Base-by-base conservation (phyloP, 2,888 invertebrate genomes). In the Diarsia mendica region DNA sequence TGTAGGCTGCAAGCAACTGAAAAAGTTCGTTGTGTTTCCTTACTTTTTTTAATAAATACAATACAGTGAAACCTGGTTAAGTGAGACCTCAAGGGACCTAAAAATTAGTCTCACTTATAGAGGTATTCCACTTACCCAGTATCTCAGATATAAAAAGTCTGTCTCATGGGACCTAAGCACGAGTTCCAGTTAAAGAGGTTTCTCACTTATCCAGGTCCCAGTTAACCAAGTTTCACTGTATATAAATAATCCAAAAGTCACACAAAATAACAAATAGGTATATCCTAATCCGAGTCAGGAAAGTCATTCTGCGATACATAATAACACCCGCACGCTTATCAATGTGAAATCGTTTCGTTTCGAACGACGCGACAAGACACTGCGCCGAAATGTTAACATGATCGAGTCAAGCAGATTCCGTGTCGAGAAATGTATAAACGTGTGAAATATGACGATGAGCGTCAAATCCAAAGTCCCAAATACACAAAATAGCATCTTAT, bases 21-120 rank as follows among this genome's bases (percentile, higher is more conserved):
- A 60, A 48, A 11, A 46, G 23, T 44, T 1, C 11, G 4, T 13
- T 6, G 10, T 28, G 39, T 39, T 28, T 51, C 18, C 13, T 11
- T n/a, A n/a, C 1, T 46, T 71, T 46, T 71, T 46, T 33, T 18
- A 71, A 28, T 44, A 46, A 71, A 23, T 53, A 70, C 8, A 39
- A 58, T 58, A 18, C n/a, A n/a, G n/a, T n/a, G n/a, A n/a, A n/a
- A n/a, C n/a, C n/a, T n/a, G n/a, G n/a, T n/a, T n/a, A n/a, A n/a
- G n/a, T n/a, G n/a, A n/a, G n/a, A n/a, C n/a, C n/a, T n/a, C n/a
- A n/a, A n/a, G n/a, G n/a, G n/a, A n/a, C n/a, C n/a, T n/a, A n/a
- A n/a, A n/a, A n/a, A n/a, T n/a, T n/a, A n/a, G n/a, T n/a, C n/a
- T n/a, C n/a, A n/a, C n/a, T n/a, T n/a, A n/a, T n/a, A n/a, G n/a